These are phyloP conservation scores for Leptinotarsa rubiginosa DNA, from an alignment of 2,888 invertebrate genomes.

Conservation along the genomic window DNA sequence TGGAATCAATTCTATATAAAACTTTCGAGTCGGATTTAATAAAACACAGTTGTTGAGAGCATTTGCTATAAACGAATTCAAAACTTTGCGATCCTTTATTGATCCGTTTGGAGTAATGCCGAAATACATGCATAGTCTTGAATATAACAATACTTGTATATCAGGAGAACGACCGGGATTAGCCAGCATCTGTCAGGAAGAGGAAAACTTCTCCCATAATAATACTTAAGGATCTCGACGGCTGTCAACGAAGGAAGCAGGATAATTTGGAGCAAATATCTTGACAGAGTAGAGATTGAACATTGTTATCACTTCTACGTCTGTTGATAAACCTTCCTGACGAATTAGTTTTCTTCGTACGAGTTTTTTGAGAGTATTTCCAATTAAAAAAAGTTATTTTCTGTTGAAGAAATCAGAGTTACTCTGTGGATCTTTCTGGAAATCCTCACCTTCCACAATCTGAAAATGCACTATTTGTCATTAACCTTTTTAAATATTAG, in stretches of 20 bases:
- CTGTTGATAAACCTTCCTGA: background rate
- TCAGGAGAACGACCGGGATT: constrained; percentile 37
- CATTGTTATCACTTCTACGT: background rate
- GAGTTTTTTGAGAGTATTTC: background rate
- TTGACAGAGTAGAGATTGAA: constrained; percentile 5
- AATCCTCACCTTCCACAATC: no score
- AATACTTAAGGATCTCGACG: constrained; percentile 35
- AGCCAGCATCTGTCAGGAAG: constrained; percentile 42
- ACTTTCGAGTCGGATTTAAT: constrained; percentile 29
- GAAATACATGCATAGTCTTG: constrained; percentile 40
- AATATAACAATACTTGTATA: constrained; percentile 42
- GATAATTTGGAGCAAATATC: constrained; percentile 12
- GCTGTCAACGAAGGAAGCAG: constrained; percentile 36
- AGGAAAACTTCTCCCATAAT: constrained; percentile 41
- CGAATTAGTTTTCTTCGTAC: background rate
- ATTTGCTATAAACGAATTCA: constrained; percentile 36
- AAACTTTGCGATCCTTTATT: constrained; percentile 36
- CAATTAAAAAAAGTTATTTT: no score
- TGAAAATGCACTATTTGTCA: no score
- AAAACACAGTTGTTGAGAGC: constrained; percentile 41
- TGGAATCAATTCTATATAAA: constrained; percentile 12
- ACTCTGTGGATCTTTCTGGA: no score
- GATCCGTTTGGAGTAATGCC: constrained; percentile 37
- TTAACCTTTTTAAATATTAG: no score
- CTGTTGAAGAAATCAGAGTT: no score